Conservation (phyloP, 1,140 invertebrate species). For the Lethocerus indicus region DNA sequence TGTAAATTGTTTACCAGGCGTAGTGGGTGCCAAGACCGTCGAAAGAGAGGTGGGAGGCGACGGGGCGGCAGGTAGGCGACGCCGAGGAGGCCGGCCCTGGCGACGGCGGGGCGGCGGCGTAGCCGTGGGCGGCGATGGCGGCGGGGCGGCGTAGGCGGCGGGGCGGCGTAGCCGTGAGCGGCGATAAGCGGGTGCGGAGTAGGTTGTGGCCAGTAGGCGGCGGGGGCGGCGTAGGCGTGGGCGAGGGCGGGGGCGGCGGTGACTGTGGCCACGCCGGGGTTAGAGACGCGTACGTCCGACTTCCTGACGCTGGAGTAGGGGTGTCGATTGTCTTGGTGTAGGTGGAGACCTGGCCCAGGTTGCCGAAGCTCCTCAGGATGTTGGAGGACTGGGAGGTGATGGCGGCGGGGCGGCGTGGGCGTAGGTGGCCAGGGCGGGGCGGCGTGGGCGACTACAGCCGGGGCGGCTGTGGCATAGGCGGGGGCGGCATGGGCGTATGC, state of each 20-base stretch:
- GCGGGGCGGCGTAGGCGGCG: slow-evolving; percentile 12
- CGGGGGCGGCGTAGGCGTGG: slow-evolving; percentile 14
- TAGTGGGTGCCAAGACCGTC: too few species aligned
- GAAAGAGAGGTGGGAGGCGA: too few species aligned
- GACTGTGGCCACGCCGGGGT: slow-evolving; percentile 20
- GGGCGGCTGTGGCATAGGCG: slow-evolving; percentile 19
- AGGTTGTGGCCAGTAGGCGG: slow-evolving; percentile 11
- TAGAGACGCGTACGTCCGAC: slow-evolving; percentile 24
- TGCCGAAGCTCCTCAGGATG: slow-evolving; percentile 22
- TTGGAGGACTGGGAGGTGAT: slow-evolving; percentile 21
- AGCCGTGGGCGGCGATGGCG: slow-evolving; percentile 12
- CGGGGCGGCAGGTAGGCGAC: slow-evolving; percentile 15
- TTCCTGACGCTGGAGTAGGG: slow-evolving; percentile 24
- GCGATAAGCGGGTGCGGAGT: slow-evolving; percentile 14
- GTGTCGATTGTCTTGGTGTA: slow-evolving; percentile 24
- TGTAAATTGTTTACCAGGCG: too few species aligned
- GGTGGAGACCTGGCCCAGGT: slow-evolving; percentile 23
- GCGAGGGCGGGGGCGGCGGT: slow-evolving; percentile 17
- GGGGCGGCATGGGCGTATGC: slow-evolving; percentile 21
- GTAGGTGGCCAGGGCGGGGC: slow-evolving; percentile 21
- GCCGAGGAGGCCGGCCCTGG: slow-evolving; percentile 6
- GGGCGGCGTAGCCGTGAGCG: slow-evolving; percentile 10
- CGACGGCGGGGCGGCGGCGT: slow-evolving; percentile 11
- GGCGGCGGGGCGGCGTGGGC: slow-evolving; percentile 19
- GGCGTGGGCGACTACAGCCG: slow-evolving; percentile 19